Conservation (phyloP, 1,140 invertebrate genomes). For the Helicoverpa zea region DNA sequence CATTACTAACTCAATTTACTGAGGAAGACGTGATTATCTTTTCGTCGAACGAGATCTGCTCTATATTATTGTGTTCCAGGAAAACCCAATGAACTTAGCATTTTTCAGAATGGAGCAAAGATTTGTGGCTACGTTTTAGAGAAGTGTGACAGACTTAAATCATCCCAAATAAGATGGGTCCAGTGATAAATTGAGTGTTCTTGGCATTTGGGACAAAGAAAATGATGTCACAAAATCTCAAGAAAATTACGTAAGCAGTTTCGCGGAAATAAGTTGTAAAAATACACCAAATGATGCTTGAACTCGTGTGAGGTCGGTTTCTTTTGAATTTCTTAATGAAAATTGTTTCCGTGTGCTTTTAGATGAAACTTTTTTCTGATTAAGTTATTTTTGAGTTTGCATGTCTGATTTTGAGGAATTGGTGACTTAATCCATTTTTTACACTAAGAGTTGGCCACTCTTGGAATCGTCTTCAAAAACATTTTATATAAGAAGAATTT, state of each 20-base stretch:
- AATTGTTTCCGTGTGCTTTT: conserved; percentile 1
- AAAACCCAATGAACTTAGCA: conserved; percentile 22
- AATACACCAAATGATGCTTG: background rate
- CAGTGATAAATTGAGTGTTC: conserved; percentile 39
- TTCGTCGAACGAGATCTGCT: conserved; percentile 33
- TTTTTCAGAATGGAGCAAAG: background rate
- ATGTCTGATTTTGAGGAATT: background rate
- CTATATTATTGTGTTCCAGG: conserved; percentile 28
- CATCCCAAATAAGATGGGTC: conserved; percentile 45
- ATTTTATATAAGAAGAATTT: too few species aligned
- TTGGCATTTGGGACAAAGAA: conserved; percentile 43
- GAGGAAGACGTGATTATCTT: conserved; percentile 8
- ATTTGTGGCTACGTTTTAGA: conserved; percentile 24
- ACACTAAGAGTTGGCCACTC: too few species aligned
- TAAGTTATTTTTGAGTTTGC: conserved; percentile 14
- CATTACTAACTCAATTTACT: conserved; percentile 37
- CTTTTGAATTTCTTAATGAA: background rate
- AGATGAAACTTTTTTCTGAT: background rate
- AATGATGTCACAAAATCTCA: conserved; percentile 35
- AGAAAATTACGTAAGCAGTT: conserved; percentile 40
- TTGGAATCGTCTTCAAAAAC: too few species aligned
- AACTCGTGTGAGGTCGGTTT: background rate
- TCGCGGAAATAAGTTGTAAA: conserved; percentile 38
- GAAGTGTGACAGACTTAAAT: conserved; percentile 41
- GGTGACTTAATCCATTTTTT: background rate